Evolutionary conservation across 2,113 vertebrate genomes (phyloP).

Genomic region (Percopsis transmontana): DNA sequence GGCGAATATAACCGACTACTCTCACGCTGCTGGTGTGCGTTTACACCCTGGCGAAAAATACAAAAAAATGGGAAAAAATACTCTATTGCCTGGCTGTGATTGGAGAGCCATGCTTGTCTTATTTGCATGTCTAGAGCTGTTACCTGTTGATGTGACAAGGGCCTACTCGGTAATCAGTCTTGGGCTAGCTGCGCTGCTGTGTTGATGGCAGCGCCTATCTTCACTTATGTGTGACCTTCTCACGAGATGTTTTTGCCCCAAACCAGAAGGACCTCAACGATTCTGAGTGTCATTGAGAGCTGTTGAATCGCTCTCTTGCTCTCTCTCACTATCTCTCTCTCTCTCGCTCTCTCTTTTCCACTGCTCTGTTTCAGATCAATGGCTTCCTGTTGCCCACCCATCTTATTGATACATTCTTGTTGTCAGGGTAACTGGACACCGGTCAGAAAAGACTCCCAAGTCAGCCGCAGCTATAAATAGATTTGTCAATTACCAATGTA

Average conservation of each 20-base stretch:
- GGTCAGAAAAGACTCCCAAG: slow-evolving; percentile 38
- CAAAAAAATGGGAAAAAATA: too few relatives aligned
- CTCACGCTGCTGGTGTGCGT: slow-evolving; percentile 13
- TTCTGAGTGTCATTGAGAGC: not conserved
- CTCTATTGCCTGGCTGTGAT: not conserved
- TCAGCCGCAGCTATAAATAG: slow-evolving; percentile 48
- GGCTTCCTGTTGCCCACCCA: slow-evolving; percentile 35
- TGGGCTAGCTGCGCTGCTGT: not conserved
- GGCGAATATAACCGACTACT: slow-evolving; percentile 8
- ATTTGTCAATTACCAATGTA: slow-evolving; percentile 51
- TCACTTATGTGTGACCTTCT: too few relatives aligned
- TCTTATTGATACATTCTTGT: slow-evolving; percentile 54
- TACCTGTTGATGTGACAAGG: slow-evolving; percentile 1
- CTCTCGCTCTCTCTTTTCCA: slow-evolving; percentile 43
- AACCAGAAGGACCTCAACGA: too few relatives aligned
- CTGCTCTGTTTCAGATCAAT: slow-evolving; percentile 48
- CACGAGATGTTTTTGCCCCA: too few relatives aligned
- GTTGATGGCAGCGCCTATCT: too few relatives aligned
- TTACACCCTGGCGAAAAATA: not conserved
- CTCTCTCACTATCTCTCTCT: slow-evolving; percentile 6
- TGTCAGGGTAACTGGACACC: slow-evolving; percentile 58
- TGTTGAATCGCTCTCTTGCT: not conserved
- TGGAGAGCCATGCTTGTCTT: not conserved
- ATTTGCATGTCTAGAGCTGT: not conserved
- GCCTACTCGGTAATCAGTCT: not conserved